Evolutionary conservation across 1,140 invertebrate species (phyloP).

Genomic region (Neelides sp.): DNA sequence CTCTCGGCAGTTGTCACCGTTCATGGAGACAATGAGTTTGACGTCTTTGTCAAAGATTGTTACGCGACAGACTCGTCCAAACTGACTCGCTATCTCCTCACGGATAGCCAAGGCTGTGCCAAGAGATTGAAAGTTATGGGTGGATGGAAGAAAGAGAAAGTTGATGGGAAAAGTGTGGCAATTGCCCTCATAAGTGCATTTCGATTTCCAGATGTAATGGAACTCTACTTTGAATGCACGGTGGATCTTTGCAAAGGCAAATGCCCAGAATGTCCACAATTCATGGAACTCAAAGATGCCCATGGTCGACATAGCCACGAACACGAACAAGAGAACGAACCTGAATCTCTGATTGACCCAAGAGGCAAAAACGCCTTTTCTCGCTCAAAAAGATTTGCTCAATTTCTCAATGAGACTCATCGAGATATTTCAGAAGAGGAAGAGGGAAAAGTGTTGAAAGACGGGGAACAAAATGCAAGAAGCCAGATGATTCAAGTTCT

Average conservation of each 20-base stretch:
- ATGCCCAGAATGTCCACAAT: conserved; percentile 56
- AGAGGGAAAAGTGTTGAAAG: too few relatives aligned
- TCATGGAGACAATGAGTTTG: conserved; percentile 61
- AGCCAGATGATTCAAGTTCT: too few relatives aligned
- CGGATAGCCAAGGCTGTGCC: conserved; percentile 64
- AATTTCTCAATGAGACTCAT: too few relatives aligned
- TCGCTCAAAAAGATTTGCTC: too few relatives aligned
- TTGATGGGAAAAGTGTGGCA: conserved; percentile 58
- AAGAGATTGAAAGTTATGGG: conserved; percentile 60
- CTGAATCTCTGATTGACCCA: too few relatives aligned
- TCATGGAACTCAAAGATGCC: too few relatives aligned
- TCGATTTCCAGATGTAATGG: conserved; percentile 74
- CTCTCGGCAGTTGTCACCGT: conserved; percentile 71
- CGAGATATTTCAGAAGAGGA: too few relatives aligned
- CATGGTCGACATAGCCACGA: too few relatives aligned
- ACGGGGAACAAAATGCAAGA: too few relatives aligned
- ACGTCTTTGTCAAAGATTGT: conserved; percentile 53
- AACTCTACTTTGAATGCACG: conserved; percentile 66
- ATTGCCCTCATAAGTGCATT: conserved; percentile 70
- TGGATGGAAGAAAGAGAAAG: conserved; percentile 60
- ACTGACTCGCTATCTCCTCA: conserved; percentile 64
- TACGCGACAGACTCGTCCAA: conserved; percentile 60
- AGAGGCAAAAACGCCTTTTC: too few relatives aligned
- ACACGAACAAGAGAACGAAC: too few relatives aligned
- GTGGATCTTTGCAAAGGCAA: conserved; percentile 67